These are phyloP conservation scores for Cantharis flavilabris DNA, from an alignment of 2,888 invertebrate species.

Conservation along the genomic window DNA sequence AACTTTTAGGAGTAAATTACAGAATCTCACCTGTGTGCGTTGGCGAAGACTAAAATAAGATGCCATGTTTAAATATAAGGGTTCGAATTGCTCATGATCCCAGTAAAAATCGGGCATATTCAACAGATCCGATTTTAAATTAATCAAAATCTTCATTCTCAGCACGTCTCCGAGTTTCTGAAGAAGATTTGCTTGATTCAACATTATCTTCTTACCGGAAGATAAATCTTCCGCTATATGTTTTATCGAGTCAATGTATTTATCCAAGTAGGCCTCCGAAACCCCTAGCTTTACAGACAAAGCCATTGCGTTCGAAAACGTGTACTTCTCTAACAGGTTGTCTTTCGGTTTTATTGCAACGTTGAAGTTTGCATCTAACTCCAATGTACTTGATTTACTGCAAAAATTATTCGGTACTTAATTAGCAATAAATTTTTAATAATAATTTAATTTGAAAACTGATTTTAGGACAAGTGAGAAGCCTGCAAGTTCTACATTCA, in stretches of 20 bases:
- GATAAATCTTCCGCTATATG: slow-evolving; percentile 80
- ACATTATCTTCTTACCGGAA: slow-evolving; percentile 69
- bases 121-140: slow-evolving; percentile 89
- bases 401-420: neutral
- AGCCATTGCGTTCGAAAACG: slow-evolving; percentile 93
- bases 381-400: slow-evolving; percentile 44
- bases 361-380: slow-evolving; percentile 43
- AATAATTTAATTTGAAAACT: too few relatives aligned
- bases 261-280: slow-evolving; percentile 88
- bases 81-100: slow-evolving; percentile 91
- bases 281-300: slow-evolving; percentile 93
- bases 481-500: too few relatives aligned
- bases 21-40: slow-evolving; percentile 72
- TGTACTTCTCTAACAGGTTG: slow-evolving; percentile 77
- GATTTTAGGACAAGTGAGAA: too few relatives aligned
- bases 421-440: too few relatives aligned
- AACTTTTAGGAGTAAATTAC: neutral
- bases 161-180: slow-evolving; percentile 87
- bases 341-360: slow-evolving; percentile 54
- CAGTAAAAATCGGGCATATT: slow-evolving; percentile 98
- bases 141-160: slow-evolving; percentile 85
- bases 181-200: slow-evolving; percentile 73
- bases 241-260: slow-evolving; percentile 83
- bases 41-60: slow-evolving; percentile 83
- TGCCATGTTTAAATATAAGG: slow-evolving; percentile 79